Percentiles rank a stretch among this genome's conserved stretches.
These are phyloP conservation scores for Kradibia gibbosae DNA, from an alignment of 1,140 invertebrate species.

Conservation along the genomic window DNA sequence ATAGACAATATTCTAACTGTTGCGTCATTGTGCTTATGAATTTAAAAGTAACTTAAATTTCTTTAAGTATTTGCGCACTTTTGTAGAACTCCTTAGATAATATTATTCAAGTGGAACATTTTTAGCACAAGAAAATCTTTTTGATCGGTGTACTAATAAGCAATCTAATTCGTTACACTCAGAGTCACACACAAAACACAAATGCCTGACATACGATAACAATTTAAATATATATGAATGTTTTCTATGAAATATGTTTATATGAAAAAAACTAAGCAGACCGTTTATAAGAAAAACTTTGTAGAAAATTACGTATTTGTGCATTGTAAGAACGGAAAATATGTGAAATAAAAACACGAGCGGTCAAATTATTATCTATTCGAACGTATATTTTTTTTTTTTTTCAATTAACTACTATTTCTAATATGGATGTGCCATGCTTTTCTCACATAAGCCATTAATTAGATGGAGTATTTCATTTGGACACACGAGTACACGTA, in stretches of 20 bases:
- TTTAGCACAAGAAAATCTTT: neutral
- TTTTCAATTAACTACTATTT: neutral
- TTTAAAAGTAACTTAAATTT: neutral
- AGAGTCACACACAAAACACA: neutral
- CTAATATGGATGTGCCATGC: slow-evolving; percentile 20
- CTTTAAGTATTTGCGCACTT: neutral
- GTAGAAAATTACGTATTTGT: neutral
- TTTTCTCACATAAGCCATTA: slow-evolving; percentile 11
- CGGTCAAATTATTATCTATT: no score
- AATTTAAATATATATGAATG: neutral
- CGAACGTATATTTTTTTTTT: neutral
- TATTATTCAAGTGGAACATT: neutral
- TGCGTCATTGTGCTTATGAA: neutral
- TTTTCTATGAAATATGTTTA: neutral
- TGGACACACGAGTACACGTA: neutral
- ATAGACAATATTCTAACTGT: slow-evolving; percentile 46
- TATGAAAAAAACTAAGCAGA: no score
- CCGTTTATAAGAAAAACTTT: no score
- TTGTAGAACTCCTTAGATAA: neutral
- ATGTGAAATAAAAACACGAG: neutral
- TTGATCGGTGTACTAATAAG: neutral
- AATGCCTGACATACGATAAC: neutral
- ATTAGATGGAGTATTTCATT: slow-evolving; percentile 12
- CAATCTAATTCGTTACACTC: neutral
- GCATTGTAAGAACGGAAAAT: neutral